Evolutionary conservation across 2,888 invertebrate species (phyloP), one percentile per base, ranked within the genome.

Genomic region (Drosophila tripunctata): DNA sequence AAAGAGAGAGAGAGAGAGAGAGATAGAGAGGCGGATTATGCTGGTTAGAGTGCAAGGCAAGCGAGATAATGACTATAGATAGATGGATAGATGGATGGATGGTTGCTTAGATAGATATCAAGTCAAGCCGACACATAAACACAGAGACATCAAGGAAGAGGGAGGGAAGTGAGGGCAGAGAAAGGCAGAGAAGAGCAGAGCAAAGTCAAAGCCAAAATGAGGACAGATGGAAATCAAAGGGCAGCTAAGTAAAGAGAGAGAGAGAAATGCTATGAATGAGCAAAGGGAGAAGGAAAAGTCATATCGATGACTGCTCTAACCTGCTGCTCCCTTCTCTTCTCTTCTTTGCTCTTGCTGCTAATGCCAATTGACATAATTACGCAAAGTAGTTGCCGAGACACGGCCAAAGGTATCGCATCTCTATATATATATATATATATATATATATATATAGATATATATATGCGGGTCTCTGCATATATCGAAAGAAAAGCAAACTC

Each of bases 331-430:
- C 19, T 41, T 24, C 71, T 81, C 10, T 27, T 0, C 3, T 7
- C 27, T 10, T 10, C 10, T 3, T 27, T 0, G 1, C 12, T 45
- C 40, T 40, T 27, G 6, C 30, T 33, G 24, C 74, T 83, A 70
- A 86, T 86, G 86, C 67, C 87, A 80, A 80, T 83, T 88, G 88
- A 88, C 87, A 88, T 83, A 88, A 83, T 88, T 88, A 88, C 84
- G 87, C 78, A 83, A 83, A 83, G 88, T 83, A 83, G 88, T 87
- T 67, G 63, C 48, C 50, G 21, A 52, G 52, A 33, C 50, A 50
- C 48, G 44, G 35, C 44, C n/a, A 36, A 55, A 51, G 38, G 43
- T 48, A 70, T 35, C 36, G 43, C n/a, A 15, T 5, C 31, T 10
- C 15, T 14, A 51, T 14, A 30, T 21, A 19, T n/a, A 36, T 8